phyloP scores from a whole-genome alignment of 2,113 vertebrate genomes.

The Gadus chalcogrammus region DNA sequence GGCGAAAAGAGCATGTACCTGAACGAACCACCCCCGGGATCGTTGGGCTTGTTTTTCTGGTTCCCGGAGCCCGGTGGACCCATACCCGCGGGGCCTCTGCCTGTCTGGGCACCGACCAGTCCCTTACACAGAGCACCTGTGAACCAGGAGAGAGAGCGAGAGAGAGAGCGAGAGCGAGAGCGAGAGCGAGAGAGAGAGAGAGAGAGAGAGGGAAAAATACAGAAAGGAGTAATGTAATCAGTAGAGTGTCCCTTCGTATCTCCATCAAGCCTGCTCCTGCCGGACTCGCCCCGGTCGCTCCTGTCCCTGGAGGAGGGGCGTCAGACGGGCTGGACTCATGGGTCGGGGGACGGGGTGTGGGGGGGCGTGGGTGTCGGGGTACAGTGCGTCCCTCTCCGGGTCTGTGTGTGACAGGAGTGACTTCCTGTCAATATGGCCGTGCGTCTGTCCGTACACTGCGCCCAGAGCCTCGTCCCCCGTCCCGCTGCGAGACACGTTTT shows the following conservation, averaged over 20 bases:
- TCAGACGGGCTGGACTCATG: constrained; percentile 1
- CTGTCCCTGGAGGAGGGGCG: constrained; percentile 42
- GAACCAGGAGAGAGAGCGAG: constrained; percentile 53
- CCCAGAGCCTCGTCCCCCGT: constrained; percentile 46
- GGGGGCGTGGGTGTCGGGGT: constrained; percentile 2
- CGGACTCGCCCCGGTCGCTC: constrained; percentile 75
- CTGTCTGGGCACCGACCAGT: constrained; percentile 72
- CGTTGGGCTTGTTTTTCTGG: constrained; percentile 86
- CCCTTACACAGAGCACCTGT: constrained; percentile 80
- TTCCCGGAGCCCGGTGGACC: constrained; percentile 81
- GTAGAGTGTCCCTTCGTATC: constrained; percentile 72
- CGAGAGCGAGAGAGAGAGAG: constrained; percentile 47
- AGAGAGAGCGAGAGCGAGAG: constrained; percentile 24
- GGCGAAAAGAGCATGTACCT: constrained; percentile 63
- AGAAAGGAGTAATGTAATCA: constrained; percentile 72
- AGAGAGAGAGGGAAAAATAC: constrained; percentile 48
- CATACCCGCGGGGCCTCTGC: constrained; percentile 75
- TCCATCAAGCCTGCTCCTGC: constrained; percentile 74
- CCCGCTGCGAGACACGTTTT: constrained; percentile 70
- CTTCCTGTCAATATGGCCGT: constrained; percentile 70
- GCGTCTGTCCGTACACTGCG: constrained; percentile 67
- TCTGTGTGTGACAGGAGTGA: constrained; percentile 52
- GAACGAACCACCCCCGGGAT: constrained; percentile 83
- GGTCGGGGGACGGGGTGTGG: neutral
- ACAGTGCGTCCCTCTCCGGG: constrained; percentile 55